Conservation (phyloP, 2,888 invertebrate genomes). For the Eilema depressum region DNA sequence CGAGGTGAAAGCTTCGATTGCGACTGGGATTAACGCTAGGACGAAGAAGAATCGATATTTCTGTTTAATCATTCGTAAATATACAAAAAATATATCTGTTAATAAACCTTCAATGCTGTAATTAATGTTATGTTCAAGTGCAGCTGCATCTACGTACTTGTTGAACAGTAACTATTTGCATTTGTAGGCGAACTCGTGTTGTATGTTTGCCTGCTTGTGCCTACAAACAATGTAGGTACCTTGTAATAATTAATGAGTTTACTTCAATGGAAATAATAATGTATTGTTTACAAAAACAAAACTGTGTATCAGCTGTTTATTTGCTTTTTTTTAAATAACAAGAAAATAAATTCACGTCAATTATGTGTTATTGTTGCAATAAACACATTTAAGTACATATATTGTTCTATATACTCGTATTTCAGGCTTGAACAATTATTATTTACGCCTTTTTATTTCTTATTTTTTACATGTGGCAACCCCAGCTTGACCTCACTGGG, state of each 20-base stretch:
- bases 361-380: background rate
- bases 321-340: background rate
- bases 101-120: background rate
- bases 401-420: background rate
- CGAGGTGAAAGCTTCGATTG: too few relatives aligned
- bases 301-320: constrained; percentile 7
- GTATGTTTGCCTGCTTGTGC: constrained; percentile 17
- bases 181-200: constrained; percentile 31
- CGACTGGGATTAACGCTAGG: too few relatives aligned
- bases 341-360: background rate
- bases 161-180: constrained; percentile 27
- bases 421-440: background rate
- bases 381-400: background rate
- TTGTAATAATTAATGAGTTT: constrained; percentile 28
- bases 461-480: too few relatives aligned
- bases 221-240: constrained; percentile 35
- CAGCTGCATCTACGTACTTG: background rate
- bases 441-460: background rate
- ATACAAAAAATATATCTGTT: background rate
- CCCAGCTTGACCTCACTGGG: too few relatives aligned
- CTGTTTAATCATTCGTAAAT: too few relatives aligned
- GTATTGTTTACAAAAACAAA: constrained; percentile 26
- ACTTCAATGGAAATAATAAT: constrained; percentile 20
- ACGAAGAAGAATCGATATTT: too few relatives aligned
- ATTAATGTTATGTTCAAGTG: background rate